These are phyloP conservation scores for Helarctos malayanus DNA, from an alignment of 2,797 vertebrate species.

Conservation along the genomic window DNA sequence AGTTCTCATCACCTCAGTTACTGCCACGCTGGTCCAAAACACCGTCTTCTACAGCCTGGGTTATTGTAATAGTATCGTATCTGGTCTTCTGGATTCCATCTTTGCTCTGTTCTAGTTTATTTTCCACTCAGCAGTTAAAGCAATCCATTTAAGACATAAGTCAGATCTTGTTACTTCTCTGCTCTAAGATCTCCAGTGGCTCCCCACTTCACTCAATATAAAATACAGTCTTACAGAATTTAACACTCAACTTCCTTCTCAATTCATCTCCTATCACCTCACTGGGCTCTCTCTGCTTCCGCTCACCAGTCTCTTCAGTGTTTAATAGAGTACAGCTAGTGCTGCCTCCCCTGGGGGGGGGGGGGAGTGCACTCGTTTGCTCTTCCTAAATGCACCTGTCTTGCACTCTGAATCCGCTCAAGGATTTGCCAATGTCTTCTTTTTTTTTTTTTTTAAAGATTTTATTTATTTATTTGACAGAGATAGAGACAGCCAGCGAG, in stretches of 20 bases:
- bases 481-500: no score
- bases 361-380: no score
- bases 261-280: not conserved
- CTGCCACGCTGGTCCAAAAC: not conserved
- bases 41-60: not conserved
- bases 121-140: not conserved
- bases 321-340: not conserved
- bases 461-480: no score
- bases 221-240: not conserved
- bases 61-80: accelerated
- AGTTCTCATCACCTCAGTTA: not conserved
- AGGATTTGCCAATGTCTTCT: not conserved
- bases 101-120: not conserved
- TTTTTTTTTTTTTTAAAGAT: no score
- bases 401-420: not conserved
- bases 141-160: not conserved
- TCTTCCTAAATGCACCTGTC: not conserved
- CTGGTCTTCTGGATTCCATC: not conserved
- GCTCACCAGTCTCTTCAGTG: no score
- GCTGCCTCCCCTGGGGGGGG: not conserved
- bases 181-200: not conserved
- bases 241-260: not conserved
- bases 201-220: not conserved
- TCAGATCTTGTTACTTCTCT: not conserved
- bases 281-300: not conserved